Conservation (phyloP, 2,888 invertebrate genomes). For the Magallana nippona region DNA sequence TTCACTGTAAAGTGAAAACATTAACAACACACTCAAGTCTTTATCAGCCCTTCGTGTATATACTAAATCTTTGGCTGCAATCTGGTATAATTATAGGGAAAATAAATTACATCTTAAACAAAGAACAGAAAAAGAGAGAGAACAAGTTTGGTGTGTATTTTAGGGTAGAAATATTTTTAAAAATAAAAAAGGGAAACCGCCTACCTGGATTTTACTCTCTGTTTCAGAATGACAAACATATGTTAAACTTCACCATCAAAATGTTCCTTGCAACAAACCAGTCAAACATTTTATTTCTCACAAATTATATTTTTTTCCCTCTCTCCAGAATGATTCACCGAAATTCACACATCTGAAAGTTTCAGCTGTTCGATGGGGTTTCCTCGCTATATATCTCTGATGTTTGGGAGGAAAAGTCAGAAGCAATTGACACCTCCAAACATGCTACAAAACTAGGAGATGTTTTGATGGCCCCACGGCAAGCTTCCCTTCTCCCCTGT, state of each 20-base stretch:
- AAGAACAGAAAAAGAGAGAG: too few species aligned
- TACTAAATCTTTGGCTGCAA: not conserved
- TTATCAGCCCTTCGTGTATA: not conserved
- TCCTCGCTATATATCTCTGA: not conserved
- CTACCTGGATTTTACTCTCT: not conserved
- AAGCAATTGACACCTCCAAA: slow-evolving; percentile 1
- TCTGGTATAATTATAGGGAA: not conserved
- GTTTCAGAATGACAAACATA: slow-evolving; percentile 19
- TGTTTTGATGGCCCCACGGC: not conserved
- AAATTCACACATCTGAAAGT: not conserved
- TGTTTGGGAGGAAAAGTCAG: not conserved
- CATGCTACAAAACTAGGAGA: not conserved
- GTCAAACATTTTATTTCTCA: slow-evolving; percentile 31
- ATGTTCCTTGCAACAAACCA: slow-evolving; percentile 11
- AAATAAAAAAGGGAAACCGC: not conserved
- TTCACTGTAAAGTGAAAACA: slow-evolving; percentile 16
- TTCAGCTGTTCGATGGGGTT: not conserved
- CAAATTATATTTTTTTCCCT: not conserved
- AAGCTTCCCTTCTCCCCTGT: not conserved
- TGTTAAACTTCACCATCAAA: slow-evolving; percentile 20
- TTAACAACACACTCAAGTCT: not conserved
- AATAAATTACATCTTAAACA: not conserved
- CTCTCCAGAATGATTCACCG: slow-evolving; percentile 24
- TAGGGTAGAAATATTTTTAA: not conserved
- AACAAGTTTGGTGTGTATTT: not conserved